Percentiles rank a stretch among this genome's conserved stretches.
Evolutionary conservation across 2,113 vertebrate genomes (phyloP).

Genomic region (Xiphias gladius): DNA sequence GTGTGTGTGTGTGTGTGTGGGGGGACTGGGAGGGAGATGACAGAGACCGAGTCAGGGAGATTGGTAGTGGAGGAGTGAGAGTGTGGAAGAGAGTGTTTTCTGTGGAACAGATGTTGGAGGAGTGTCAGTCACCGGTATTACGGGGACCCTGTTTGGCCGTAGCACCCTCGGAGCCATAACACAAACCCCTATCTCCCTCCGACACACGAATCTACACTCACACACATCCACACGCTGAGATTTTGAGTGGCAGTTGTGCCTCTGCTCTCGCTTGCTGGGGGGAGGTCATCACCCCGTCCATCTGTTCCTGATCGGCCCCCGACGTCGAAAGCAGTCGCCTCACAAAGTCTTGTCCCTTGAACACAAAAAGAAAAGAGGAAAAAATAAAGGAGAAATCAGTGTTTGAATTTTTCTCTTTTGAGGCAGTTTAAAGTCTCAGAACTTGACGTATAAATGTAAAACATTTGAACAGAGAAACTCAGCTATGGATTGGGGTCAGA

Average conservation of each 20-base stretch:
- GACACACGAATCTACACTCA: slow-evolving; percentile 63
- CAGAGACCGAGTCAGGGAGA: slow-evolving; percentile 20
- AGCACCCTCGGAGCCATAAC: slow-evolving; percentile 88
- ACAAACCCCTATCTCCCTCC: slow-evolving; percentile 68
- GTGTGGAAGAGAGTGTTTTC: slow-evolving; percentile 77
- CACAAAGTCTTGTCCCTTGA: slow-evolving; percentile 76
- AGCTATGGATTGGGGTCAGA: slow-evolving; percentile 2
- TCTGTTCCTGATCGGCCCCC: slow-evolving; percentile 96
- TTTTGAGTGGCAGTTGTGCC: slow-evolving; percentile 89
- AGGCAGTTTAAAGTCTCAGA: slow-evolving; percentile 29
- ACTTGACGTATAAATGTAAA: slow-evolving; percentile 25
- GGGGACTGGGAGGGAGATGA: not conserved
- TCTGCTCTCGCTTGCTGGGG: slow-evolving; percentile 82
- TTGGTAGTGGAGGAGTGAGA: slow-evolving; percentile 48
- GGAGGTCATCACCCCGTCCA: slow-evolving; percentile 91
- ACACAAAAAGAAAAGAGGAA: slow-evolving; percentile 27
- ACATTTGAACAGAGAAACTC: slow-evolving; percentile 19
- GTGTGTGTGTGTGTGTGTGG: slow-evolving; percentile 28
- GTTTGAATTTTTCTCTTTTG: slow-evolving; percentile 23
- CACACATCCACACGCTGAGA: slow-evolving; percentile 78
- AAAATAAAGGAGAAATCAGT: slow-evolving; percentile 26
- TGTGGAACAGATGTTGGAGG: slow-evolving; percentile 87
- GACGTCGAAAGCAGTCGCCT: slow-evolving; percentile 85
- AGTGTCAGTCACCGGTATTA: slow-evolving; percentile 86
- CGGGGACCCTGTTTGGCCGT: slow-evolving; percentile 88